A percentile compares a stretch with the other conserved stretches of the same genome.
These are phyloP conservation scores for Sigmodon hispidus DNA, from an alignment of 2,113 vertebrate genomes.

Conservation along the genomic window DNA sequence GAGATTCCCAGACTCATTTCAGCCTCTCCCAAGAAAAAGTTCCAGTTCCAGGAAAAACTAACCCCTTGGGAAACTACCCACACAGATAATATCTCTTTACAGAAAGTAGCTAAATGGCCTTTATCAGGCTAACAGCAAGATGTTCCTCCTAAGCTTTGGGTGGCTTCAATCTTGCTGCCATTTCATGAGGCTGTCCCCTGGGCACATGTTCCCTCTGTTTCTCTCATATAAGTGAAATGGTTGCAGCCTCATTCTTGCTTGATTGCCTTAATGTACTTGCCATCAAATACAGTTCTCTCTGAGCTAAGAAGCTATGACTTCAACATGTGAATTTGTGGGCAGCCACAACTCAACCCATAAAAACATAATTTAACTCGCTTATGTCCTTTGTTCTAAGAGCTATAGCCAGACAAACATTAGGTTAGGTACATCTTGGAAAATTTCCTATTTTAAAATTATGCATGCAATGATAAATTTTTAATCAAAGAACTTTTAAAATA, in stretches of 20 bases:
- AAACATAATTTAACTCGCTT: not conserved
- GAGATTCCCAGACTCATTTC: not conserved
- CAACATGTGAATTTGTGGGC: not conserved
- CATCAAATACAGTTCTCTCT: not conserved
- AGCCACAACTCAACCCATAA: not conserved
- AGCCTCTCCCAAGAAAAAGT: not conserved
- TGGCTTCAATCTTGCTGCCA: not conserved
- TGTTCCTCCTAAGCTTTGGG: not conserved
- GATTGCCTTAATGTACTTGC: not conserved
- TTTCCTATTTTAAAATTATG: not conserved
- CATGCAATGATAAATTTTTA: not conserved
- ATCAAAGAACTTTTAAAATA: not conserved
- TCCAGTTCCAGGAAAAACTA: not conserved
- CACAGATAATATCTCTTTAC: not conserved
- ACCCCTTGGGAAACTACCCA: not conserved
- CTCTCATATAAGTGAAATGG: not conserved
- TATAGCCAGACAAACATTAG: not conserved
- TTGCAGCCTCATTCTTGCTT: not conserved
- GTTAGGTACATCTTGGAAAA: not conserved
- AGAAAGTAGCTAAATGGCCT: not conserved
- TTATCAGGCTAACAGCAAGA: not conserved
- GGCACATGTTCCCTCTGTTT: not conserved
- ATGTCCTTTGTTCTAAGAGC: not conserved
- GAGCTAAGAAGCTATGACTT: not conserved
- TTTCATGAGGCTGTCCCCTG: accelerated